phyloP scores from a whole-genome alignment of 35 echinoderm and acorn worm genomes.

The Strongylocentrotus purpuratus region DNA sequence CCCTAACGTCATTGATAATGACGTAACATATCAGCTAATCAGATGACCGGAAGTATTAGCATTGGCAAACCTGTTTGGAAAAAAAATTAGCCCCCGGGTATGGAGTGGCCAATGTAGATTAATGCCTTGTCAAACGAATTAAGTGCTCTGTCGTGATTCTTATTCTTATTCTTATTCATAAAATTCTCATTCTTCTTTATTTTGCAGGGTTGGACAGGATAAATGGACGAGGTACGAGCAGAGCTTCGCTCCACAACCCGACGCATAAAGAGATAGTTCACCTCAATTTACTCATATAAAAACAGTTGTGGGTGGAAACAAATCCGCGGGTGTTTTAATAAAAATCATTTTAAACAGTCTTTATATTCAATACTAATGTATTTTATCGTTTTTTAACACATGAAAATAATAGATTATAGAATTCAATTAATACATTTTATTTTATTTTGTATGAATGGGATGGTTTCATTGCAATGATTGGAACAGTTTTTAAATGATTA shows the following conservation, averaged over 20 bases:
- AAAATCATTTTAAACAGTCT: not conserved
- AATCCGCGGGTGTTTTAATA: not conserved
- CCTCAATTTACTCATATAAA: too few relatives aligned
- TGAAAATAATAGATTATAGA: not conserved
- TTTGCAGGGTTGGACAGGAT: slow-evolving; percentile 78
- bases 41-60: too few relatives aligned
- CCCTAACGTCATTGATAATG: too few relatives aligned
- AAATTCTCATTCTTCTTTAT: not conserved
- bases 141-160: too few relatives aligned
- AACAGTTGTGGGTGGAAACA: too few relatives aligned
- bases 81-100: too few relatives aligned
- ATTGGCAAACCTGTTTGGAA: too few relatives aligned
- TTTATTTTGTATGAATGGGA: not conserved
- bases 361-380: not conserved
- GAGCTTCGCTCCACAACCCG: slow-evolving; percentile 58
- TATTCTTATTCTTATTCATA: too few relatives aligned
- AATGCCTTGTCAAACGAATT: too few relatives aligned
- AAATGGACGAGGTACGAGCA: slow-evolving; percentile 89
- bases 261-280: not conserved
- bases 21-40: too few relatives aligned
- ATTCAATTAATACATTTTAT: not conserved
- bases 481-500: not conserved
- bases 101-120: too few relatives aligned
- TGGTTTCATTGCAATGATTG: not conserved
- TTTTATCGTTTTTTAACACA: not conserved